phyloP scores from a whole-genome alignment of 2,888 invertebrate genomes.

The Phalera bucephala region DNA sequence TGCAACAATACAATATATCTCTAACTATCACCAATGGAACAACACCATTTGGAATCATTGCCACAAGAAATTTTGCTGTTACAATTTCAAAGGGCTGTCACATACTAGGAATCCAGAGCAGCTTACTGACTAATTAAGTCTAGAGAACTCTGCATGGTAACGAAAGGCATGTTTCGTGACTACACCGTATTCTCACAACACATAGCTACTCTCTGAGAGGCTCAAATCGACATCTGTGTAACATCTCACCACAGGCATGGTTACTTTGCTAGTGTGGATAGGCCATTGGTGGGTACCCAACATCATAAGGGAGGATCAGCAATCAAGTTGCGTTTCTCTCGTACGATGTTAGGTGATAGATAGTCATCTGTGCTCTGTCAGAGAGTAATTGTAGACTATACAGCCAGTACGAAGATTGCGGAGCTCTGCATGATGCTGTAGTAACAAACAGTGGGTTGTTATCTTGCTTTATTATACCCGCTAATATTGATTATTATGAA shows the following conservation, averaged over 20 bases:
- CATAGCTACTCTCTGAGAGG: slow-evolving; percentile 61
- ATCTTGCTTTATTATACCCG: not conserved
- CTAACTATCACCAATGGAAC: slow-evolving; percentile 15
- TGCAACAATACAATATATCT: slow-evolving; percentile 55
- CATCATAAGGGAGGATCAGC: slow-evolving; percentile 43
- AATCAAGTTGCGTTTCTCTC: slow-evolving; percentile 29
- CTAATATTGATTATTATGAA: not conserved
- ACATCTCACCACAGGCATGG: slow-evolving; percentile 40
- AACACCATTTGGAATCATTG: slow-evolving; percentile 2
- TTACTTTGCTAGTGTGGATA: slow-evolving; percentile 13
- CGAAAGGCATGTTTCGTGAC: slow-evolving; percentile 52
- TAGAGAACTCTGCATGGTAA: slow-evolving; percentile 73
- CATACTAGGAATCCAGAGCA: slow-evolving; percentile 61
- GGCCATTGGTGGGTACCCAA: slow-evolving; percentile 44
- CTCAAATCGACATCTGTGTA: slow-evolving; percentile 34
- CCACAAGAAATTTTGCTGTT: slow-evolving; percentile 29
- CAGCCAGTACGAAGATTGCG: slow-evolving; percentile 54
- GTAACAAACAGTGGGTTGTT: slow-evolving; percentile 47
- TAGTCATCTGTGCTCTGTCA: slow-evolving; percentile 52
- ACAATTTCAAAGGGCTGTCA: slow-evolving; percentile 60
- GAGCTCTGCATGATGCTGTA: slow-evolving; percentile 55
- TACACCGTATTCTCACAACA: slow-evolving; percentile 71
- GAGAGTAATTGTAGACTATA: slow-evolving; percentile 61
- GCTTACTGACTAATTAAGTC: slow-evolving; percentile 70
- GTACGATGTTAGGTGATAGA: slow-evolving; percentile 44